A percentile compares a stretch with the other conserved stretches of the same genome.
Evolutionary conservation across 1,140 invertebrate species (phyloP).

Genomic region (Archivesica marissinica): DNA sequence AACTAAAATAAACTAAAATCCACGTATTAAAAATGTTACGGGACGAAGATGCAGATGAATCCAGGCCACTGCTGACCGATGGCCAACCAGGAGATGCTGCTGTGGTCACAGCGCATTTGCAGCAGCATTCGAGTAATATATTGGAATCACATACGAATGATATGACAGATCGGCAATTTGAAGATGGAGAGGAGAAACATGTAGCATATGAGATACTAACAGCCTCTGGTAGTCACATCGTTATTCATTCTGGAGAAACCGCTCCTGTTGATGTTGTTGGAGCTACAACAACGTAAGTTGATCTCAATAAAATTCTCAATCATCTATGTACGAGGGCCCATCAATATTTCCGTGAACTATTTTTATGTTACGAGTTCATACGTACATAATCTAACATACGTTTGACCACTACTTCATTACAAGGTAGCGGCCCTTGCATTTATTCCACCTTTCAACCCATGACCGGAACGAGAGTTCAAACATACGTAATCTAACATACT

Average conservation of each 20-base stretch:
- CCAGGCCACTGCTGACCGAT: neutral
- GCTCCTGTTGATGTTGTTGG: neutral
- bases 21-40: too few relatives aligned
- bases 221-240: slow-evolving; percentile 33
- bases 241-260: slow-evolving; percentile 14
- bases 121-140: neutral
- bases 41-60: neutral
- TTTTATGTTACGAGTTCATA: too few relatives aligned
- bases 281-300: slow-evolving; percentile 22
- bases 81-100: neutral
- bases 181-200: neutral
- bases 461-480: too few relatives aligned
- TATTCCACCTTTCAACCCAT: too few relatives aligned
- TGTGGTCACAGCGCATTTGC: neutral
- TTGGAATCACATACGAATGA: neutral
- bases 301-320: too few relatives aligned
- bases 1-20: too few relatives aligned
- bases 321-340: too few relatives aligned
- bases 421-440: too few relatives aligned
- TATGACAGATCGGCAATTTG: neutral
- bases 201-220: neutral
- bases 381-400: too few relatives aligned
- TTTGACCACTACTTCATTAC: too few relatives aligned
- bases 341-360: too few relatives aligned
- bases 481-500: too few relatives aligned